Evolutionary conservation across 2,113 vertebrate genomes (phyloP), one percentile per base, ranked within the genome.

Genomic region (Oncorhynchus mykiss): DNA sequence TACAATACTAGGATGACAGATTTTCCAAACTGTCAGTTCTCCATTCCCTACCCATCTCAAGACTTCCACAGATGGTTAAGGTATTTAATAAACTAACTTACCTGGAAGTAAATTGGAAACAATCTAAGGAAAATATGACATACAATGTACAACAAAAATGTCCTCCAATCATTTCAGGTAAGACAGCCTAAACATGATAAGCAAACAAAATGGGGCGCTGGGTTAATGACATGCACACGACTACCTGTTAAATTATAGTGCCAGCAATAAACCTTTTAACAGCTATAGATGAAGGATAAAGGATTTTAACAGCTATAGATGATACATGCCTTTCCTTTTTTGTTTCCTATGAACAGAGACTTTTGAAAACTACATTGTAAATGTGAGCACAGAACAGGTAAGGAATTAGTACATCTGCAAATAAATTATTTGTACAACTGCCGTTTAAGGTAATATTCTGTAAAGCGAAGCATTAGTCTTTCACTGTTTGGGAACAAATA

Each of bases 351-450:
- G 39, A 9, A 45, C 39, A 45, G 8, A 45, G 39, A 45, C 39
- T 45, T 45, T 45, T 11, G 39, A 45, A 45, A 11, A 45, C 39
- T 45, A 45, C 39, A 45, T 62, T 45, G 9, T n/a, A 57, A 22
- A 39, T 18, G 62, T 16, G 13, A 62, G 72, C 59, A 45, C 31
- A 45, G 39, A 45, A 45, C 9, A 67, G 59, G 39, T 34, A 12
- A 54, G 18, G 20, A 67, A 24, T 6, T 16, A 74, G 54, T 16
- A 62, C 59, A 29, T 70, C 77, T 75, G 71, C 67, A 70, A 78
- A 80, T 82, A 80, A 75, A 71, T 82, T 74, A 72, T 77, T 79
- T 79, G 67, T 81, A 75, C 66, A 29, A 74, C 60, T 72, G 71
- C 59, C 78, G 71, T 77, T 77, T 12, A 11, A 67, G 39, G 73